Base-by-base conservation (phyloP, 2,797 vertebrate species). In the Pangasius krempfi region DNA sequence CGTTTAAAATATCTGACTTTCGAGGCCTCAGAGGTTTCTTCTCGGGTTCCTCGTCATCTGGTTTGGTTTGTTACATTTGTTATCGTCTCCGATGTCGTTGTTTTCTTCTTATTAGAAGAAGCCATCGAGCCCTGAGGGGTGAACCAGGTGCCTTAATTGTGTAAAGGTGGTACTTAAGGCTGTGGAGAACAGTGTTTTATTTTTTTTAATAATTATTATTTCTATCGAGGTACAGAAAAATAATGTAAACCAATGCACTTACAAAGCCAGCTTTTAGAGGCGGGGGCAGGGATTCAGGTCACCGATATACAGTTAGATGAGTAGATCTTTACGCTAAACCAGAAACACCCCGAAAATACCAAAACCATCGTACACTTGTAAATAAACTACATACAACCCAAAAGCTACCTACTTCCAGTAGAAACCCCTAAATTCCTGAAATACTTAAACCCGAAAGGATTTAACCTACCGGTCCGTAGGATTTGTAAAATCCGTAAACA, bases 91-190 rank as follows among this genome's bases (percentile, higher is more conserved):
- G 2, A 56, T 7, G 20, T 27, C 5, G 12, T 82, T 60, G 90
- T 94, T 96, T 95, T 96, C 92, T 96, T 96, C 95, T 97, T 96
- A 95, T 96, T 96, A 95, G 96, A 97, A 96, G 95, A 96, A 95
- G 93, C 91, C 92, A 91, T 96, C 94, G 93, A 96, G 78, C 96
- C 96, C 95, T 86, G 87, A 91, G 92, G 93, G 95, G 93, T 95
- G 95, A 95, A 94, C 94, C 95, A 95, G 95, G 93, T 96, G 96
- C 95, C 96, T 95, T 96, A 94, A 95, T 96, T 96, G 94, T 96
- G 94, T 94, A 94, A 96, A 96, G 95, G 93, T 95, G 92, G 92
- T 92, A 93, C 89, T 91, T 92, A 88, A 92, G 91, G 90, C 89
- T 86, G 85, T n/a, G 30, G 88, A 88, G 90, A 92, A 90, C 76